Base-by-base conservation (phyloP, 2,888 invertebrate genomes). In the Drosophila paranaensis region DNA sequence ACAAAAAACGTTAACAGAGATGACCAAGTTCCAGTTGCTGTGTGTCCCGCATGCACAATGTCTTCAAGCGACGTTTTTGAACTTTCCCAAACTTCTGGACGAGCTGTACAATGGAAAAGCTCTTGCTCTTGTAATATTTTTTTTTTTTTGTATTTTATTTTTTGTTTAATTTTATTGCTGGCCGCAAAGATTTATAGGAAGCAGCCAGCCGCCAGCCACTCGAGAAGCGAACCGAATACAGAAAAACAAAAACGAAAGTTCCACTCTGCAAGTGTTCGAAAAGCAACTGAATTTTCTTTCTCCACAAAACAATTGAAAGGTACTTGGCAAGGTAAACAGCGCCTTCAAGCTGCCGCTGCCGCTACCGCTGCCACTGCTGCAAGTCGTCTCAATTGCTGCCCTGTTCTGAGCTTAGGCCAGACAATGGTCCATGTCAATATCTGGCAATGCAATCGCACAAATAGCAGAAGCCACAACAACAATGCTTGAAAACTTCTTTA, bases 131-230 rank as follows among this genome's bases (percentile, higher is more conserved):
- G 62, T 66, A 69, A 68, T 75, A 71, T 72, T 71, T 81, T 68
- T n/a, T 27, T 51, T 33, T 45, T 51, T 48, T 16, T 35, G 61
- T 30, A 74, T 63, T 71, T 76, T 65, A 10, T 43, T 42, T 46
- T 33, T 54, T 51, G 40, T 39, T 61, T 37, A 45, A 56, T 51
- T 70, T 77, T 78, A 77, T 81, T 72, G 64, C 73, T 55, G 54
- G 39, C 67, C 46, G 60, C 79, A 76, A 80, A 88, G 88, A 86
- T 86, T 86, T 88, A 88, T 88, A 88, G 87, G 82, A 81, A 82
- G 79, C 80, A 67, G 42, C 62, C 45, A 37, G 63, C 69, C 81
- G 39, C 62, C 45, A 37, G 63, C 68, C 81, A 81, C 82, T 86
- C 66, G 75, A 88, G 75, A 69, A 74, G 65, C 39, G 61, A 72